Conservation (phyloP, 2,888 invertebrate genomes). For the Anthrax anthrax region DNA sequence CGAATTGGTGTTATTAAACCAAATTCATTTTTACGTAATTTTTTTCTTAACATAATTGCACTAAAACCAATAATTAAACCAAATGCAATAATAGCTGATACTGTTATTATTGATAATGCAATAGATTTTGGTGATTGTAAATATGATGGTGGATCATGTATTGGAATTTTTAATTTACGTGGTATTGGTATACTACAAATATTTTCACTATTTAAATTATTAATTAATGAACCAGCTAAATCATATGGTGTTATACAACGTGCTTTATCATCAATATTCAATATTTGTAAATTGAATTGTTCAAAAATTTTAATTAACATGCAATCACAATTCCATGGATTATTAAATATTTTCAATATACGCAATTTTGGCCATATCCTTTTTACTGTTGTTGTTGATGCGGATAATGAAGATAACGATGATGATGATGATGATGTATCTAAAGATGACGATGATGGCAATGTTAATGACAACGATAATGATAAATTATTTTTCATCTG, state of each 20-base stretch:
- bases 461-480: background rate
- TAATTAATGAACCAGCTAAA: slow-evolving; percentile 22
- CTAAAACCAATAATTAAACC: slow-evolving; percentile 15
- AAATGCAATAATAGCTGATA: slow-evolving; percentile 12
- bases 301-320: slow-evolving; percentile 26
- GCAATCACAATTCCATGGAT: slow-evolving; percentile 52
- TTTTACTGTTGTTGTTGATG: background rate
- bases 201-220: slow-evolving; percentile 19
- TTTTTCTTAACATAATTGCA: slow-evolving; percentile 11
- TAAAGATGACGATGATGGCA: too few species aligned
- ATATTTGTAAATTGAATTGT: background rate
- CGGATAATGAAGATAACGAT: background rate
- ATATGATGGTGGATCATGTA: slow-evolving; percentile 3
- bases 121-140: slow-evolving; percentile 13
- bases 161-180: slow-evolving; percentile 4
- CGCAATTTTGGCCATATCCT: slow-evolving; percentile 34
- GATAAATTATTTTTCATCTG: background rate
- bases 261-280: slow-evolving; percentile 11
- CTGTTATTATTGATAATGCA: slow-evolving; percentile 12
- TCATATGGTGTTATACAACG: slow-evolving; percentile 29
- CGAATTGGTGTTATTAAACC: slow-evolving; percentile 12
- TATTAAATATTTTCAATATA: slow-evolving; percentile 43
- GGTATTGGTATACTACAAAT: slow-evolving; percentile 7
- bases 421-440: background rate
- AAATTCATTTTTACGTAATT: slow-evolving; percentile 8